A percentile compares a stretch with the other conserved stretches of the same genome.
phyloP scores from a whole-genome alignment of 2,888 invertebrate species.

The Coremacera marginata region DNA sequence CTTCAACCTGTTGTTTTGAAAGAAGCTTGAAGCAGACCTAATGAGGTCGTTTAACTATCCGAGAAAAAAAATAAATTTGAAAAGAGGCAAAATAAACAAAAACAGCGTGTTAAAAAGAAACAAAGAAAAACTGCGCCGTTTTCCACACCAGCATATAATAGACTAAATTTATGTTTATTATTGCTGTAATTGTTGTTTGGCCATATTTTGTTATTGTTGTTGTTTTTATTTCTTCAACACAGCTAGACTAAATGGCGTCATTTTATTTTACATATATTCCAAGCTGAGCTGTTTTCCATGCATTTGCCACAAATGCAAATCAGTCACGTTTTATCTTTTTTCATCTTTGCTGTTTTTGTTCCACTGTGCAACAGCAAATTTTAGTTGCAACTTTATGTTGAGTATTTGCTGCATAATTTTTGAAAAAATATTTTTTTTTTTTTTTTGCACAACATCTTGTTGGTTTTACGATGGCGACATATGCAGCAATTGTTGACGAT shows the following conservation, averaged over 20 bases:
- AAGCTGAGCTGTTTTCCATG: slow-evolving; percentile 4
- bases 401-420: too few relatives aligned
- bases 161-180: neutral
- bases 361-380: slow-evolving; percentile 11
- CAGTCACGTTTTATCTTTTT: neutral
- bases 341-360: neutral
- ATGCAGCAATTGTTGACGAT: slow-evolving; percentile 4
- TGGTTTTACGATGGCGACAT: neutral
- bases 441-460: neutral
- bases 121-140: neutral
- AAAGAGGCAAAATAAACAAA: neutral
- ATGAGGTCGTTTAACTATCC: slow-evolving; percentile 18
- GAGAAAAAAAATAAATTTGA: neutral
- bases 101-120: neutral
- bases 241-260: slow-evolving; percentile 30
- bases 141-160: neutral
- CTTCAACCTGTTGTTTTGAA: slow-evolving; percentile 3
- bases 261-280: neutral
- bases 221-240: neutral
- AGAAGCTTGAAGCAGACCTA: slow-evolving; percentile 1
- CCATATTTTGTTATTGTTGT: slow-evolving; percentile 5
- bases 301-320: neutral
- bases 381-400: neutral
- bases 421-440: too few relatives aligned
- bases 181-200: slow-evolving; percentile 1